Evolutionary conservation across 2,888 invertebrate genomes (phyloP), one percentile per base, ranked within the genome.

Genomic region (Diplazon laetatorius): DNA sequence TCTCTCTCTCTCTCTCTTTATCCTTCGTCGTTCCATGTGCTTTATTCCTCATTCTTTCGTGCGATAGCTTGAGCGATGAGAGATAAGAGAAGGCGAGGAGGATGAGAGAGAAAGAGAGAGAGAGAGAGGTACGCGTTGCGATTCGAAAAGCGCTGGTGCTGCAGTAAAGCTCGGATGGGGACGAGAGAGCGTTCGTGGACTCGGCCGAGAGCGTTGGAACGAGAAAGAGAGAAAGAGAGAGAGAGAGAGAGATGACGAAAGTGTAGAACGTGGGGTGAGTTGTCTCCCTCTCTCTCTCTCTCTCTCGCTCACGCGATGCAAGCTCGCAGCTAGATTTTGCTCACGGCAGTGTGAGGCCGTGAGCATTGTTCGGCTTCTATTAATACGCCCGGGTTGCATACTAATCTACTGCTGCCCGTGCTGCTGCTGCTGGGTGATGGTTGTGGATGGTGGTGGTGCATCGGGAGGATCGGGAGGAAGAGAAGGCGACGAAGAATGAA

Each of bases 331-430:
- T 66, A 78, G 76, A 80, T 82, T 77, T 22, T 42, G 68, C 39
- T 14, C 80, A 81, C 83, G 82, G 82, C 80, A 74, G 82, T 85
- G 84, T 84, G 86, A 86, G 85, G 84, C 87, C 87, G 85, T 87
- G 87, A 89, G 89, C 88, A 89, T 89, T 89, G 89, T 89, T 89
- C 87, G 87, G 83, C 82, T 86, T 87, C 89, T 89, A 89, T 89
- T 88, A 89, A 89, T 89, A 88, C 86, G 80, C 86, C 85, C 85
- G 85, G 87, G 85, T 87, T 89, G 88, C 88, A 89, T 87, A 88
- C 88, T 88, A 88, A 88, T 89, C 86, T 87, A 83, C 85, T 84
- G 84, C 78, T 70, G 72, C 80, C 68, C 59, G 68, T 52, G 74
- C 80, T 65, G 44, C 48, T 44, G 57, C 57, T 70, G 42, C 50